phyloP scores from a whole-genome alignment of 2,113 vertebrate species.

The Mustela nigripes region DNA sequence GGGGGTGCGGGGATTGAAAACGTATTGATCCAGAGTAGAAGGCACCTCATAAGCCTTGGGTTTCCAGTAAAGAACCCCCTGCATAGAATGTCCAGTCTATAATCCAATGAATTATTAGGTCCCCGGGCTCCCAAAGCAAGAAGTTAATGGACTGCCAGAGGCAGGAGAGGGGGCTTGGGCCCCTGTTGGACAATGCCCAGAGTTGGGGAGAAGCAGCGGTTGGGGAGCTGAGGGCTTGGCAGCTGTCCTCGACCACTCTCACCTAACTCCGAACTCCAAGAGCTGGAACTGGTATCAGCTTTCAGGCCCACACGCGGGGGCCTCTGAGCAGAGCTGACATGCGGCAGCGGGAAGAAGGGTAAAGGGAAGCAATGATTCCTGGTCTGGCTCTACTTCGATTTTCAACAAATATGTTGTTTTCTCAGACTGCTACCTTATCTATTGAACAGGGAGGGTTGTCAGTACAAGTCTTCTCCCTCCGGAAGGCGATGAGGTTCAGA shows the following conservation, averaged over 20 bases:
- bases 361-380: background rate
- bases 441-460: background rate
- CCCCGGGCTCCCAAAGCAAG: background rate
- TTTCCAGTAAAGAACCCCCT: background rate
- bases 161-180: background rate
- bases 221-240: background rate
- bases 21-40: background rate
- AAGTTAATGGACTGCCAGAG: slow-evolving; percentile 6
- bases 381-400: background rate
- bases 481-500: background rate
- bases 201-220: background rate
- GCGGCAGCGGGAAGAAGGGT: background rate
- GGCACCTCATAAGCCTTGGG: background rate
- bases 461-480: background rate
- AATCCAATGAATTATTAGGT: slow-evolving; percentile 31
- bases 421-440: background rate
- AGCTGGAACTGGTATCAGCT: background rate
- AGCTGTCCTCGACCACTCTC: background rate
- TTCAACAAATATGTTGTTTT: background rate
- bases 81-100: background rate
- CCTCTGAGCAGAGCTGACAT: background rate
- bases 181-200: background rate
- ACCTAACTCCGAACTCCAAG: background rate
- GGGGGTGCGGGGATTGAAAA: background rate
- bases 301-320: background rate